These are phyloP conservation scores for Peromyscus attwateri DNA, from an alignment of 2,797 vertebrate genomes.

Conservation along the genomic window DNA sequence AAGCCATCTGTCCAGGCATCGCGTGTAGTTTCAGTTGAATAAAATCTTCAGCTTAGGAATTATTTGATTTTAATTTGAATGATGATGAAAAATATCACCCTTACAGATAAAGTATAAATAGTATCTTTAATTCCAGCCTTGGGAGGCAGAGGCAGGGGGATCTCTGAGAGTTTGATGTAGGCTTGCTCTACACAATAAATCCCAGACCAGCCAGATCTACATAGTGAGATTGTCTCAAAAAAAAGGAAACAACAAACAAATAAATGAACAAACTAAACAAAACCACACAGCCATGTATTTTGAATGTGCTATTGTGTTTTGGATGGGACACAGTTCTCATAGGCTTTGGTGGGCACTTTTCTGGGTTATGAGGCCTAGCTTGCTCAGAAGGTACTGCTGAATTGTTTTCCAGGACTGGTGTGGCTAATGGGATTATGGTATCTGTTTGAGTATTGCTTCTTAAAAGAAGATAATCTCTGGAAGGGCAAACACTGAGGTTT, in stretches of 20 bases:
- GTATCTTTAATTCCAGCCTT: neutral
- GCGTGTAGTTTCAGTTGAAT: neutral
- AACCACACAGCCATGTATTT: neutral
- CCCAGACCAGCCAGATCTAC: neutral
- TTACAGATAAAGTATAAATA: neutral
- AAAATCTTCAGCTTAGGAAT: constrained; percentile 32
- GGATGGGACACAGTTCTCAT: neutral
- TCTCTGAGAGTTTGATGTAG: neutral
- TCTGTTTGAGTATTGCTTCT: neutral
- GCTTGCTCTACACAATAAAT: too few relatives aligned
- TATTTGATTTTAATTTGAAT: constrained; percentile 55
- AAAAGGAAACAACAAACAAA: neutral
- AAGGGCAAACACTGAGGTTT: neutral
- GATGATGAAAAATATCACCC: neutral
- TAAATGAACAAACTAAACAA: neutral
- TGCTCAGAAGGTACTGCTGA: neutral
- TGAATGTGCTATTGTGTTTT: neutral
- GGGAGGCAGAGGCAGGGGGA: neutral
- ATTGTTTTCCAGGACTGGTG: neutral
- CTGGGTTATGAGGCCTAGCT: neutral
- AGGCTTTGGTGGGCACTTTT: neutral
- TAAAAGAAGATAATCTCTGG: neutral
- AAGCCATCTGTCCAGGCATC: neutral
- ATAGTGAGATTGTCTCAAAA: too few relatives aligned
- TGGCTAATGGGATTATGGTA: neutral